These are phyloP conservation scores for Labeo rohita DNA, from an alignment of 2,113 vertebrate genomes.

Conservation along the genomic window DNA sequence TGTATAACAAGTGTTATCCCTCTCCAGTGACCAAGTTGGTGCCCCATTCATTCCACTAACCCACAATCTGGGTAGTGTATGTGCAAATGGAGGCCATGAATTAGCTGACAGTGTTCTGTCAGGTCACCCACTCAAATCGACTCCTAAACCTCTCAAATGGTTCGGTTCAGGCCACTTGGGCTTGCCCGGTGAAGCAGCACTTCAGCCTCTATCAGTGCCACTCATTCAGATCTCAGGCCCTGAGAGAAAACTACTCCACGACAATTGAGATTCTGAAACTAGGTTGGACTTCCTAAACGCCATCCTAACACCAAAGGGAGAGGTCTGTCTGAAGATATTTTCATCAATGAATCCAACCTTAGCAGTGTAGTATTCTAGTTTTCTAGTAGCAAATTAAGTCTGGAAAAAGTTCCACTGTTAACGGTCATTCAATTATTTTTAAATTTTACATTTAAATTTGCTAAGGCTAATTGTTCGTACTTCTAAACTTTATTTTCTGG, in stretches of 20 bases:
- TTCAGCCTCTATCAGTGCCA: slow-evolving; percentile 55
- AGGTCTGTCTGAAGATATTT: slow-evolving; percentile 16
- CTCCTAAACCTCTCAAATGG: slow-evolving; percentile 67
- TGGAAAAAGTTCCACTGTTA: not conserved
- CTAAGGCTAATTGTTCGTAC: slow-evolving; percentile 5
- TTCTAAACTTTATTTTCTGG: not conserved
- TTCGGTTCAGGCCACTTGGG: slow-evolving; percentile 60
- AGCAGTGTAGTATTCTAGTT: not conserved
- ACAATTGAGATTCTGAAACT: not conserved
- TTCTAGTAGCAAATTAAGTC: not conserved
- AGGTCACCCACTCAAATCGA: slow-evolving; percentile 68
- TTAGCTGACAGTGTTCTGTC: slow-evolving; percentile 70
- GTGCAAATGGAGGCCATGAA: slow-evolving; percentile 52
- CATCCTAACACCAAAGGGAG: not conserved
- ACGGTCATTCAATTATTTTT: not conserved
- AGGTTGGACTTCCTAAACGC: not conserved
- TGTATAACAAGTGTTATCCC: slow-evolving; percentile 63
- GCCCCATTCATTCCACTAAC: slow-evolving; percentile 10
- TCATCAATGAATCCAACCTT: not conserved
- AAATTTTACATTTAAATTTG: not conserved
- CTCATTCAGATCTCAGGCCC: slow-evolving; percentile 52
- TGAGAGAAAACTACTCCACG: slow-evolving; percentile 18
- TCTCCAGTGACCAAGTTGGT: slow-evolving; percentile 55
- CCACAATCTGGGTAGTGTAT: not conserved
- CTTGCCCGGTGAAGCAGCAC: slow-evolving; percentile 64